Evolutionary conservation across 2,113 vertebrate genomes (phyloP).

Genomic region (Clarias magur): DNA sequence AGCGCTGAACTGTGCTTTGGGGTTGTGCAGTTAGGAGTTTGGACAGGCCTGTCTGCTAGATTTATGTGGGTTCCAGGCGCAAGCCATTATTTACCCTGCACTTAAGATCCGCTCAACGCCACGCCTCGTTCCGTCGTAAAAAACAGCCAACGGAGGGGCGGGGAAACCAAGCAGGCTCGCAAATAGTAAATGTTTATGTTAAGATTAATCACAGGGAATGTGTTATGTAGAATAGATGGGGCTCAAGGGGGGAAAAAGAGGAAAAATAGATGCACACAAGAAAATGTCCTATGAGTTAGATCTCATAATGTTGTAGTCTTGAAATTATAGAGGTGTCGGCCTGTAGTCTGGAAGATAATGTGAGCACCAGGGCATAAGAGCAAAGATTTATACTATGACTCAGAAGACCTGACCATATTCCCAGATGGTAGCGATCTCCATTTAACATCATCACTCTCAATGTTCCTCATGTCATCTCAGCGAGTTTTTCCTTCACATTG

Average conservation of each 20-base stretch:
- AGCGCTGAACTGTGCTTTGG: conserved; percentile 61
- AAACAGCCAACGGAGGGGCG: conserved; percentile 70
- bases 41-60: conserved; percentile 78
- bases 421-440: neutral
- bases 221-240: neutral
- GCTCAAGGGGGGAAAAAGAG: neutral
- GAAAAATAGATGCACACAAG: neutral
- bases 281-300: neutral
- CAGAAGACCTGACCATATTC: neutral
- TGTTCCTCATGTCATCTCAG: no score
- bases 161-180: neutral
- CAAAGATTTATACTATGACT: neutral
- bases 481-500: no score
- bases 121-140: conserved; percentile 64
- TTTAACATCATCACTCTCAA: neutral
- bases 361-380: neutral
- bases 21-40: conserved; percentile 61
- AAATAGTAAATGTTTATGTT: conserved; percentile 5
- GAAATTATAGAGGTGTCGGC: no score
- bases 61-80: conserved; percentile 80
- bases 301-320: no score
- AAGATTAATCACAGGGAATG: neutral
- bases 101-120: conserved; percentile 78
- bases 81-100: conserved; percentile 82
- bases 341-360: neutral